These are phyloP conservation scores for Caenorhabditis wallacei DNA, from an alignment of 2,888 invertebrate genomes.

Conservation along the genomic window DNA sequence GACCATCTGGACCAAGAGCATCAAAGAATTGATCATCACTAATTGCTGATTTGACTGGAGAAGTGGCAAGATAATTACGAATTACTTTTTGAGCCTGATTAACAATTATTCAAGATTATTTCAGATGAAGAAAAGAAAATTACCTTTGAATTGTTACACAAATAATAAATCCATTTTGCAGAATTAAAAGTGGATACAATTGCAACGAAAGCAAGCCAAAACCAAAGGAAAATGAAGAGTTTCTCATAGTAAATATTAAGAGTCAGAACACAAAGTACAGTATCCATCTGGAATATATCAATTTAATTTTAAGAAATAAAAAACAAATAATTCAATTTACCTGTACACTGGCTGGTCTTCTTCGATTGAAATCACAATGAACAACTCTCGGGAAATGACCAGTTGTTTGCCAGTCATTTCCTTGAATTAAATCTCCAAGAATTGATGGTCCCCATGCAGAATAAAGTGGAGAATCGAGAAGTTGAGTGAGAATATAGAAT, in stretches of 20 bases:
- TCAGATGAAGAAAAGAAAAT: neutral
- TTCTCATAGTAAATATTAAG: constrained; percentile 83
- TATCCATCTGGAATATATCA: constrained; percentile 76
- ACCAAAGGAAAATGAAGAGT: constrained; percentile 82
- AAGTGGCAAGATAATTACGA: constrained; percentile 63
- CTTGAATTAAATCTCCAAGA: constrained; percentile 77
- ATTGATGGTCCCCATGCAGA: constrained; percentile 78
- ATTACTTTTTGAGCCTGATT: constrained; percentile 57
- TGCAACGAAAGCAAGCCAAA: constrained; percentile 82
- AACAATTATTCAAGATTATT: neutral
- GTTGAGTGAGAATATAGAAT: constrained; percentile 78
- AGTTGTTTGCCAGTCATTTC: constrained; percentile 80
- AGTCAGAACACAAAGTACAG: constrained; percentile 81
- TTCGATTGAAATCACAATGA: constrained; percentile 81
- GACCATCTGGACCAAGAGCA: constrained; percentile 78
- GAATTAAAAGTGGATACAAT: constrained; percentile 76
- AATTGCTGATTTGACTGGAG: constrained; percentile 55
- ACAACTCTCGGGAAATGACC: constrained; percentile 82
- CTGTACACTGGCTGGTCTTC: constrained; percentile 79
- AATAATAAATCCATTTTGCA: constrained; percentile 73
- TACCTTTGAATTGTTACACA: constrained; percentile 69
- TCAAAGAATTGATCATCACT: constrained; percentile 64
- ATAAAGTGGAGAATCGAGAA: constrained; percentile 79
- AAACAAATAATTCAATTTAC: constrained; percentile 35
- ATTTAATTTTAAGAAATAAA: no score